Evolutionary conservation across 2,888 invertebrate species (phyloP).

Genomic region (Oscheius sp.): DNA sequence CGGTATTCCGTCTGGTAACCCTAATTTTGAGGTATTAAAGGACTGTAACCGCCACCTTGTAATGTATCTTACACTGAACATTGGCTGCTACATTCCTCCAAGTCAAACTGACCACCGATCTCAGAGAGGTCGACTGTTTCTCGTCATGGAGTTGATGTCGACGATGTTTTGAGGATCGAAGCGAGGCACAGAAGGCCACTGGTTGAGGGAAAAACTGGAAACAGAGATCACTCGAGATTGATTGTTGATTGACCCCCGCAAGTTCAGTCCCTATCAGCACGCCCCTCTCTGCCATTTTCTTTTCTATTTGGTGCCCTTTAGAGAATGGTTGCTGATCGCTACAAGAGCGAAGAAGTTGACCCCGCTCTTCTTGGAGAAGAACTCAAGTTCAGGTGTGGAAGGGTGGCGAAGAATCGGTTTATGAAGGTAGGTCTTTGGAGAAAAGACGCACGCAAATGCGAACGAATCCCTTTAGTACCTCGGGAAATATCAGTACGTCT

Average conservation of each 20-base stretch:
- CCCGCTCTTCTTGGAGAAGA: constrained; percentile 38
- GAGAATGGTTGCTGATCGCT: too few relatives aligned
- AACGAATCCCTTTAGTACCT: too few relatives aligned
- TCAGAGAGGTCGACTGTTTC: constrained; percentile 25
- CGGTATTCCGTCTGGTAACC: constrained; percentile 70
- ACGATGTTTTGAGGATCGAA: constrained; percentile 47
- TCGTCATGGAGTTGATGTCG: constrained; percentile 29
- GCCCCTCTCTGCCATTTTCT: neutral
- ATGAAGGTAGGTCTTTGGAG: constrained; percentile 40
- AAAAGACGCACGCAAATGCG: too few relatives aligned
- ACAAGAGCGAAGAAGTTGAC: neutral
- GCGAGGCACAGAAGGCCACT: constrained; percentile 59
- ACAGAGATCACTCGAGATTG: neutral
- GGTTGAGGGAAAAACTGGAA: constrained; percentile 61
- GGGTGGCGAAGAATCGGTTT: constrained; percentile 43
- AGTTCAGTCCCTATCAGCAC: too few relatives aligned
- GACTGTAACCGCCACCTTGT: constrained; percentile 24
- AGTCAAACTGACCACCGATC: constrained; percentile 29
- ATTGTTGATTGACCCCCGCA: too few relatives aligned
- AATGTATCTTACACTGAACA: constrained; percentile 46
- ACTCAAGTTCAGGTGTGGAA: constrained; percentile 42
- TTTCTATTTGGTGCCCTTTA: too few relatives aligned
- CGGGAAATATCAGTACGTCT: neutral
- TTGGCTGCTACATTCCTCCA: constrained; percentile 44
- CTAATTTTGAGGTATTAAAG: constrained; percentile 37